Evolutionary conservation across 2,888 invertebrate species (phyloP).

Genomic region (Pemphredon lugubris): DNA sequence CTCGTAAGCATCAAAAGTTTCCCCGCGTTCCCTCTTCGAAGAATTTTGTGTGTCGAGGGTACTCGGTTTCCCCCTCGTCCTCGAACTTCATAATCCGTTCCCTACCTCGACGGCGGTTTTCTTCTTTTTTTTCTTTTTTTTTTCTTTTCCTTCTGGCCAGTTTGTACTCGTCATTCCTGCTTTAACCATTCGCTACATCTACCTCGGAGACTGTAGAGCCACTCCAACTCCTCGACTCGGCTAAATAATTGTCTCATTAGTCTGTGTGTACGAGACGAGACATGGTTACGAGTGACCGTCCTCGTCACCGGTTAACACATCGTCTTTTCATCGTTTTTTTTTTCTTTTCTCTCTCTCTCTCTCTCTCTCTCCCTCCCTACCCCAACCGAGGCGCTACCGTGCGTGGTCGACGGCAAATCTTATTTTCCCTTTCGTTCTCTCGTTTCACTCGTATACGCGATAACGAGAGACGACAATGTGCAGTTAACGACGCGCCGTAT

Average conservation of each 20-base stretch:
- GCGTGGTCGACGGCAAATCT: too few relatives aligned
- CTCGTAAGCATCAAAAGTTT: too few relatives aligned
- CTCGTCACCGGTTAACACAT: constrained; percentile 1
- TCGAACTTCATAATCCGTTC: background rate
- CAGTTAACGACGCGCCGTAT: constrained; percentile 28
- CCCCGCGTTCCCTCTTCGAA: too few relatives aligned
- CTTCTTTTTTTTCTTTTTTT: too few relatives aligned
- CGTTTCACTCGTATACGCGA: too few relatives aligned
- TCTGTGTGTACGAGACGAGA: constrained; percentile 1
- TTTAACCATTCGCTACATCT: constrained; percentile 34
- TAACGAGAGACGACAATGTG: too few relatives aligned
- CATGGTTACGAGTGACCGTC: constrained; percentile 1
- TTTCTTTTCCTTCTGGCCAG: constrained; percentile 14
- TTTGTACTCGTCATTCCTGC: constrained; percentile 18
- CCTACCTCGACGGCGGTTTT: background rate
- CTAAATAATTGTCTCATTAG: constrained; percentile 48
- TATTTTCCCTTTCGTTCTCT: too few relatives aligned
- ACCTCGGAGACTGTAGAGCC: constrained; percentile 9
- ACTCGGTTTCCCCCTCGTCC: background rate
- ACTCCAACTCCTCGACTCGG: constrained; percentile 24
- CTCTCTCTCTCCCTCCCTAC: too few relatives aligned
- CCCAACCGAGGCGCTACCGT: too few relatives aligned
- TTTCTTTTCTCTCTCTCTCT: too few relatives aligned
- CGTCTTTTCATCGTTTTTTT: constrained; percentile 6
- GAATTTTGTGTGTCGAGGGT: too few relatives aligned